Base-by-base conservation (phyloP, 2,888 invertebrate genomes). In the Notodonta ziczac region DNA sequence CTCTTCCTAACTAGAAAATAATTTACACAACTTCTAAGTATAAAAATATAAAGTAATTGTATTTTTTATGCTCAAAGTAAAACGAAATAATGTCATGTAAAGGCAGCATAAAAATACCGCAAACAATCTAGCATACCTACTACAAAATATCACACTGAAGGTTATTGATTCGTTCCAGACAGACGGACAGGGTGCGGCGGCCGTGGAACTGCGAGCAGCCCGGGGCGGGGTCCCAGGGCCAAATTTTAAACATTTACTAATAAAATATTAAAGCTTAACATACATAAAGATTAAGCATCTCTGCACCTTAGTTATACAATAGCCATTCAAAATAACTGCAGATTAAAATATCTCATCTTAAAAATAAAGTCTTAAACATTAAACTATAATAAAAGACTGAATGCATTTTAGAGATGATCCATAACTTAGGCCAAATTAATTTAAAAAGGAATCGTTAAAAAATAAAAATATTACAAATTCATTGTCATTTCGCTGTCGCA, bases 191-290 rank as follows among this genome's bases (percentile, higher is more conserved):
- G 65, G 48, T 57, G 74, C 74, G 72, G 66, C 70, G 69, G 72
- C 69, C 75, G 70, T 24, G 72, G 70, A 67, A 64, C 57, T 56
- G 64, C 51, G 54, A 24, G 61, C 59, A 80, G 84, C 74, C 69
- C 72, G 80, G 85, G 77, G 76, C 80, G 82, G 80, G 78, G 73
- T 73, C 85, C 84, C 77, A 78, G 89, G 90, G 91, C 88, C 88
- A 82, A 89, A 86, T 87, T 87, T 89, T 91, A 91, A 91, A 93
- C 90, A 93, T 93, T 93, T 88, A 93, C 91, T 93, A 93, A 93
- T 93, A 93, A 93, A 93, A 93, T 93, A 93, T 93, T 93, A 93
- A 93, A 93, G 93, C 93, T 93, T 93, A 93, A 93, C 93, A 93
- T 93, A 93, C 90, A 93, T 93, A 93, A 93, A 93, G 92, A 92